phyloP scores from a whole-genome alignment of 2,797 vertebrate genomes.

The Eremophila alpestris region DNA sequence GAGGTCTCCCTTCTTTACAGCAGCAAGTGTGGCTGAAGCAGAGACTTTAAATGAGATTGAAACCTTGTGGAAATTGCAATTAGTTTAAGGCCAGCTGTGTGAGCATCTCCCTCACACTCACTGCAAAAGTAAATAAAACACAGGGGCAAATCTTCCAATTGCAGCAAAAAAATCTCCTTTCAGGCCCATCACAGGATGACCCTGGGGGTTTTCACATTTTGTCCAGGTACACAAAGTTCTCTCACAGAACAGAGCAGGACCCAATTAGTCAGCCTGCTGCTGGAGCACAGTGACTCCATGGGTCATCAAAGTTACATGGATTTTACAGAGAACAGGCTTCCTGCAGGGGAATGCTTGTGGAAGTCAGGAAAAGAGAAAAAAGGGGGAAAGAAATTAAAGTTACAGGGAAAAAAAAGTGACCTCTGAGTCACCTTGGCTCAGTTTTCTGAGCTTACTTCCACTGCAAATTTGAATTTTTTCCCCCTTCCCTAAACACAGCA shows the following conservation, averaged over 20 bases:
- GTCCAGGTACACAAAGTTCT: not conserved
- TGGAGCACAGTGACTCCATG: not conserved
- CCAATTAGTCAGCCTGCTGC: accelerated
- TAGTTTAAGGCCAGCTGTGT: not conserved
- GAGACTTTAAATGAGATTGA: not conserved
- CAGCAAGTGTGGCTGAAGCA: not conserved
- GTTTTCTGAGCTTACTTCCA: not conserved
- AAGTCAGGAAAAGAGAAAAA: not conserved
- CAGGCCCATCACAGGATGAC: not conserved
- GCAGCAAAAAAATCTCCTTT: not conserved
- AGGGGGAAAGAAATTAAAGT: not conserved
- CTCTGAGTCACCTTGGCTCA: not conserved
- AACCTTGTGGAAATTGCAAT: not conserved
- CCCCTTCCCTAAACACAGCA: not conserved
- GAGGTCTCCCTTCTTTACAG: not conserved
- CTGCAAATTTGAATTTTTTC: not conserved
- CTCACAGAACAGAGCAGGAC: not conserved
- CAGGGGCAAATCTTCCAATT: not conserved
- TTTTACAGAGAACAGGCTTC: not conserved
- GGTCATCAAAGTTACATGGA: not conserved
- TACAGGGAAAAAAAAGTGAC: not conserved
- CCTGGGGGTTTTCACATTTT: not conserved
- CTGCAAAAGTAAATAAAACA: not conserved
- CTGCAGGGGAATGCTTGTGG: not conserved
- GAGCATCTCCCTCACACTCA: not conserved